A percentile compares a stretch with the other conserved stretches of the same genome.
Evolutionary conservation across 2,888 invertebrate species (phyloP).

Genomic region (Celastrina argiolus): DNA sequence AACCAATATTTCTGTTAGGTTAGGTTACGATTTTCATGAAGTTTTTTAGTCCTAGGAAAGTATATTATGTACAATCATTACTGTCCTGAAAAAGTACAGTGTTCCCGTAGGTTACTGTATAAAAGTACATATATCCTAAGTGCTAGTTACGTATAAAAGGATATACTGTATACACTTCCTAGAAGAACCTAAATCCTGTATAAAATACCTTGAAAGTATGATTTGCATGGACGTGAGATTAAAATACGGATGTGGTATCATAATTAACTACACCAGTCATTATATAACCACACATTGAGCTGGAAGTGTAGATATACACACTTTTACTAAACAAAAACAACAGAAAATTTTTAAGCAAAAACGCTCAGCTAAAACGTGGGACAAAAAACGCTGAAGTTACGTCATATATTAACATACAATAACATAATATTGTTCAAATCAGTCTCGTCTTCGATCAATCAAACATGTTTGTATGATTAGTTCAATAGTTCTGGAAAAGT

Average conservation of each 20-base stretch:
- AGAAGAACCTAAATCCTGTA: not conserved
- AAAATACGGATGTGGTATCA: not conserved
- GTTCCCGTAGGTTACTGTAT: too few species aligned
- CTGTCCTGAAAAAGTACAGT: too few species aligned
- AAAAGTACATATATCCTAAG: too few species aligned
- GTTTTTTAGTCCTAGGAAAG: too few species aligned
- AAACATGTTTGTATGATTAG: not conserved
- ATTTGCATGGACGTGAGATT: not conserved
- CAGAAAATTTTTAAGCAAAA: not conserved
- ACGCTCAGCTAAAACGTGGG: not conserved
- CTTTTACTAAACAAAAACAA: conserved; percentile 6
- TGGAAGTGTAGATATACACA: not conserved
- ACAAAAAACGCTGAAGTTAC: not conserved
- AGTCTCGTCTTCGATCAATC: not conserved
- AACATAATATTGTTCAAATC: not conserved
- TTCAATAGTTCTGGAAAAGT: not conserved
- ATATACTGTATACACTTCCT: not conserved
- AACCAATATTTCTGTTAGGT: too few species aligned
- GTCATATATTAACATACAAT: not conserved
- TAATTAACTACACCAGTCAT: conserved; percentile 1
- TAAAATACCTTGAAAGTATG: not conserved
- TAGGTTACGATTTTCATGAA: too few species aligned
- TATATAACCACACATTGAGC: not conserved
- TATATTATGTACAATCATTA: too few species aligned
- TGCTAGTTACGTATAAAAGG: too few species aligned